Evolutionary conservation across 1,140 invertebrate genomes (phyloP), one percentile per base, ranked within the genome.

Genomic region (Odontomachus brunneus): DNA sequence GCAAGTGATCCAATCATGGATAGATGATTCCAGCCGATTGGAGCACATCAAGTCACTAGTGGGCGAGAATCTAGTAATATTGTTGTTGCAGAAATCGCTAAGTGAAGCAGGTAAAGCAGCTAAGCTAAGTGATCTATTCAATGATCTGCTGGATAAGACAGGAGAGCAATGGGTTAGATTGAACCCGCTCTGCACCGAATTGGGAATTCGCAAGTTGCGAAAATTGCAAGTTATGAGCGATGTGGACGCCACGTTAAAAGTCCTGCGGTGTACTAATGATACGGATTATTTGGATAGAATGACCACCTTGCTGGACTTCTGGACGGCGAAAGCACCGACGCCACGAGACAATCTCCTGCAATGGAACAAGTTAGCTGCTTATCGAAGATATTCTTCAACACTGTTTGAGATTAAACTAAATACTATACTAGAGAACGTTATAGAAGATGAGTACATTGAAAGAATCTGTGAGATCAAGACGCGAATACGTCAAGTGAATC

Each of bases 131-230:
- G 90, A 84, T 48, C 89, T 88, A 38, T 49, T 95, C 1, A 91
- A 91, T n/a, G 83, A 84, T 15, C 93, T 93, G 69, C 88, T 95
- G 53, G 88, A 92, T 3, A 89, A 92, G 24, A 51, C 88, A 0
- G 84, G 89, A 38, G 88, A 93, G 65, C 85, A 94, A 33, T 96
- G 95, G 95, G 87, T 93, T n/a, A 88, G 89, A 17, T 48, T 94
- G 3, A 94, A 92, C 89, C 91, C 93, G 0, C 86, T 95, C 1
- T 93, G 92, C 11, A 84, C 88, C 0, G 92, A 94, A 55, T 53
- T 93, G 4, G 90, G 92, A 86, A 87, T 89, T 2, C 81, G 88
- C 0, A 93, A 94, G 69, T 22, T 95, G 0, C 75, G 93, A 4
- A 93, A 93, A 65, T 60, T 95, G 0, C 91, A 93, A 11, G 91